Evolutionary conservation across 2,888 invertebrate genomes (phyloP).

Genomic region (Melieria picta): DNA sequence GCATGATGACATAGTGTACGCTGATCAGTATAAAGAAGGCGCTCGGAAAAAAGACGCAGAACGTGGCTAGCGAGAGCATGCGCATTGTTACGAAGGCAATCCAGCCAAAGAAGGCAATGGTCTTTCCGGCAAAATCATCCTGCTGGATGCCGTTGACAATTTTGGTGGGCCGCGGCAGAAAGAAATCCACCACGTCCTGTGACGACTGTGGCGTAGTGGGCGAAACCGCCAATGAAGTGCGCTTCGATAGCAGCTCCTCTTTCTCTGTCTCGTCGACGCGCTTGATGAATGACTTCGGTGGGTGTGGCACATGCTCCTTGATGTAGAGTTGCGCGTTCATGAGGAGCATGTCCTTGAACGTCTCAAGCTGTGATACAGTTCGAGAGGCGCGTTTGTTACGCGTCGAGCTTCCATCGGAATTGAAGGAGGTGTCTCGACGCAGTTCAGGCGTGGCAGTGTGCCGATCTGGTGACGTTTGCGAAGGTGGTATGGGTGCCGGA

Average conservation of each 20-base stretch:
- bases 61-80: slow-evolving; percentile 75
- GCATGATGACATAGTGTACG: slow-evolving; percentile 74
- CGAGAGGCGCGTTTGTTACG: slow-evolving; percentile 45
- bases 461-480: slow-evolving; percentile 32
- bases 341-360: slow-evolving; percentile 66
- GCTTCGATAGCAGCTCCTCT: slow-evolving; percentile 36
- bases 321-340: slow-evolving; percentile 70
- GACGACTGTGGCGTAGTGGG: slow-evolving; percentile 46
- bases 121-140: slow-evolving; percentile 77
- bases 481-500: slow-evolving; percentile 68
- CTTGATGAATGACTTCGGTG: slow-evolving; percentile 65
- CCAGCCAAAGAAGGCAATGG: slow-evolving; percentile 81
- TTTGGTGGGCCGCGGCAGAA: slow-evolving; percentile 64
- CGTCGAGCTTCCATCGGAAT: slow-evolving; percentile 36
- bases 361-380: slow-evolving; percentile 58
- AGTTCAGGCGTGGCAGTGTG: slow-evolving; percentile 20
- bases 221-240: slow-evolving; percentile 29
- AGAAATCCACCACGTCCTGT: slow-evolving; percentile 60
- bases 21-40: slow-evolving; percentile 71
- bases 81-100: slow-evolving; percentile 78
- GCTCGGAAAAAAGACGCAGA: slow-evolving; percentile 75
- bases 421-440: slow-evolving; percentile 48
- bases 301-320: slow-evolving; percentile 68
- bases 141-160: slow-evolving; percentile 76
- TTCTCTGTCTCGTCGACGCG: slow-evolving; percentile 65